These are phyloP conservation scores for Regulus satrapa DNA, from an alignment of 2,113 vertebrate species.

Conservation along the genomic window DNA sequence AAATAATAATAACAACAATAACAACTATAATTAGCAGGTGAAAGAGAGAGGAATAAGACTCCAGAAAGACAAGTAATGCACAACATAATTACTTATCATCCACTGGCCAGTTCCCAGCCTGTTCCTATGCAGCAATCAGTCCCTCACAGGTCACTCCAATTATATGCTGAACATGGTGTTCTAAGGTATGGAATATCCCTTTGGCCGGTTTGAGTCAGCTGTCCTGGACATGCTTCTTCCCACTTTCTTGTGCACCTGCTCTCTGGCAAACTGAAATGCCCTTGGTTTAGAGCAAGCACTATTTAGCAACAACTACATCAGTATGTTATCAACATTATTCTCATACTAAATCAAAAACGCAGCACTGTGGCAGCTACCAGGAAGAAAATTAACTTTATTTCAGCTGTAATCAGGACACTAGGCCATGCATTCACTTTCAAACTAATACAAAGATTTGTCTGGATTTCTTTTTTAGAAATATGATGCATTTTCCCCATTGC, in stretches of 20 bases:
- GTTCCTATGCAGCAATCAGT: rapidly evolving
- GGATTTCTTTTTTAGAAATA: background rate
- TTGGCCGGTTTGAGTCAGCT: background rate
- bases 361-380: background rate
- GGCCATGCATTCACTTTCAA: background rate
- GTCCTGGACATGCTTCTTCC: background rate
- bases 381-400: background rate
- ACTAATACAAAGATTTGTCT: background rate
- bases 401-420: background rate
- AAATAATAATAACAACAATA: background rate
- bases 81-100: background rate
- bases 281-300: background rate
- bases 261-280: background rate
- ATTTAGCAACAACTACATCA: background rate
- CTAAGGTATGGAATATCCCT: background rate
- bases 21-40: background rate
- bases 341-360: background rate
- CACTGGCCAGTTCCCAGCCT: background rate
- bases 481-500: background rate
- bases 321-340: background rate
- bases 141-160: background rate
- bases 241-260: background rate
- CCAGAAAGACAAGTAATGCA: background rate
- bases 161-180: background rate
- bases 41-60: background rate